These are phyloP conservation scores for Marmota flaviventris DNA, from an alignment of 2,113 vertebrate species.

Conservation along the genomic window DNA sequence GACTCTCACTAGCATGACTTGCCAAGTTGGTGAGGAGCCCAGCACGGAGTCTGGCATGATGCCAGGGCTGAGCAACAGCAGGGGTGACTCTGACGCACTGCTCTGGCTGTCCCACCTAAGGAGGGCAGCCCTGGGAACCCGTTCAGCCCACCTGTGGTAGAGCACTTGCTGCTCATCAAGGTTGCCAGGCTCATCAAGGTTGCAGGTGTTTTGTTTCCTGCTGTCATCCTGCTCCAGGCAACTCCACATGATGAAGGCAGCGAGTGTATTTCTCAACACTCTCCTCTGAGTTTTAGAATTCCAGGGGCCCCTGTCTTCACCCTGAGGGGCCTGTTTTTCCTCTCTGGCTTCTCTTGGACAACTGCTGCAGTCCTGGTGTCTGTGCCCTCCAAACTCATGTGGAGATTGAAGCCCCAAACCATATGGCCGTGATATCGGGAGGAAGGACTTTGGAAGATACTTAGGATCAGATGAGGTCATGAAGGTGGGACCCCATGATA, in stretches of 20 bases:
- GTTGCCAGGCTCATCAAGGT: not conserved
- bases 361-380: too few species aligned
- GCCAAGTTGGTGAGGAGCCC: too few species aligned
- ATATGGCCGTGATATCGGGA: not conserved
- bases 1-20: not conserved
- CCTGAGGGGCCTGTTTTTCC: fast-evolving
- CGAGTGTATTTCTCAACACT: not conserved
- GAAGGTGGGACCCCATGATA: too few species aligned
- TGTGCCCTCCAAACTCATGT: too few species aligned
- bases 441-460: not conserved
- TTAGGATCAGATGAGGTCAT: not conserved
- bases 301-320: too few species aligned
- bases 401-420: not conserved
- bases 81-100: not conserved
- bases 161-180: too few species aligned
- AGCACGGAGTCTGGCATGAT: too few species aligned
- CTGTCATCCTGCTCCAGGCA: not conserved
- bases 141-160: too few species aligned
- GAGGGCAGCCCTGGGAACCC: not conserved
- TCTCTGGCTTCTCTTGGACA: not conserved
- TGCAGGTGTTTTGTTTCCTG: not conserved
- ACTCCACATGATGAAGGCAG: not conserved
- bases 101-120: not conserved
- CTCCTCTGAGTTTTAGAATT: not conserved
- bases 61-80: too few species aligned